A percentile compares a stretch with the other conserved stretches of the same genome.
These are phyloP conservation scores for Nothobranchius kuhntae DNA, from an alignment of 2,113 vertebrate genomes.

Conservation along the genomic window DNA sequence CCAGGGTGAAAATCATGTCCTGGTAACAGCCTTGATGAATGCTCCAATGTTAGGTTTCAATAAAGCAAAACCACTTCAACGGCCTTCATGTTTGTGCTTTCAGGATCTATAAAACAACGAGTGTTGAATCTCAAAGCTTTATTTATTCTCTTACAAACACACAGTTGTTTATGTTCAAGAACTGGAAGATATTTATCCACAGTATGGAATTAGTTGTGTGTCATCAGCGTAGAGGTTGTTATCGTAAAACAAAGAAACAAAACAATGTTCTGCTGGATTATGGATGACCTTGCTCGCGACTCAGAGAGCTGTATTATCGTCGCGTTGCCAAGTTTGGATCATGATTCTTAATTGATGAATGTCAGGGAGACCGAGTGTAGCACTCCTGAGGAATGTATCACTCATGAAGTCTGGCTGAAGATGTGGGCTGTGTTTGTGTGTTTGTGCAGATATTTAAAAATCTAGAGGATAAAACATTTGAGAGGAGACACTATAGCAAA, in stretches of 20 bases:
- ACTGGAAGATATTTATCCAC: too few relatives aligned
- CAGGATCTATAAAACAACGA: too few relatives aligned
- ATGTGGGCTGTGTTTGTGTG: neutral
- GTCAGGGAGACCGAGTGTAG: slow-evolving; percentile 8
- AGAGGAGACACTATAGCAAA: neutral
- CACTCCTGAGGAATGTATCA: slow-evolving; percentile 20
- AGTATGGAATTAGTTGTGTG: neutral
- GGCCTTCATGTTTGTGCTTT: too few relatives aligned
- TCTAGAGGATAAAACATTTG: neutral
- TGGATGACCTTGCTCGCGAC: slow-evolving; percentile 6
- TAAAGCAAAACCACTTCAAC: too few relatives aligned
- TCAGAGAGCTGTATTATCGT: slow-evolving; percentile 20
- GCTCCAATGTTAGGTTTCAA: too few relatives aligned
- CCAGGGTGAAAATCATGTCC: too few relatives aligned
- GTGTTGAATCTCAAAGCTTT: too few relatives aligned
- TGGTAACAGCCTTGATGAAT: too few relatives aligned
- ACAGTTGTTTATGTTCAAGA: too few relatives aligned
- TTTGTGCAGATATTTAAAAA: neutral
- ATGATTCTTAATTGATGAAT: slow-evolving; percentile 19
- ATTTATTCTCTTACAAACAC: too few relatives aligned
- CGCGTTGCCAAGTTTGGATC: neutral
- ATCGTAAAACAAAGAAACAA: too few relatives aligned
- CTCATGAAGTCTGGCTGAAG: slow-evolving; percentile 13
- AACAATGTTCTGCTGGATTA: neutral
- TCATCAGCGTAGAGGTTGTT: neutral